Evolutionary conservation across 2,113 vertebrate species (phyloP), one percentile per base, ranked within the genome.

Genomic region (human): DNA sequence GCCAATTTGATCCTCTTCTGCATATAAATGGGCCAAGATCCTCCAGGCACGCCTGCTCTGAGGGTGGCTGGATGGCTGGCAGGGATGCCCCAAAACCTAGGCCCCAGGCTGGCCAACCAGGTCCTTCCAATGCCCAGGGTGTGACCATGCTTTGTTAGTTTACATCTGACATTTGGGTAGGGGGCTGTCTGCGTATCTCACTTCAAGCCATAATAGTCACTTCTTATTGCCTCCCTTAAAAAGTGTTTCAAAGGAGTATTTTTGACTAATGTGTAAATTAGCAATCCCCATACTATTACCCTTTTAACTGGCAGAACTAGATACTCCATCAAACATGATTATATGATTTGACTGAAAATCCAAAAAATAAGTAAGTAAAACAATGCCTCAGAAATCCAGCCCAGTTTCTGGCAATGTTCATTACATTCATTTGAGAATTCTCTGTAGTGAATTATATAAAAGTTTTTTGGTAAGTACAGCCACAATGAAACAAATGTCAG

Each of bases 401-500:
- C 55, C 2, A 0, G 27, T 55, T 78, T 92, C 76, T 59, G 59
- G 73, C 52, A 94, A 72, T 43, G 78, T 61, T 92, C 75, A 86
- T 85, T 20, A 78, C 40, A 22, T n/a, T 93, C 55, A 89, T 50
- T 68, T 70, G 68, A 55, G 13, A 96, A 55, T 20, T 87, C 50
- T 94, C 17, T 73, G 38, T 38, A 90, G n/a, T 66, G 16, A 84
- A 50, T 89, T 93, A 70, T 5, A 84, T 35, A 32, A 76, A 64
- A 66, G 38, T 79, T 38, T 86, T 93, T 43, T 40, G 5, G 52
- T 43, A 86, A 94, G 76, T 23, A 78, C 6, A 79, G 86, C n/a
- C 70, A 87, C 72, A 85, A 57, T 27, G 38, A 94, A 93, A 89
- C 68, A 79, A 93, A 66, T 66, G 38, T 94, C 88, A 94, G 59